These are phyloP conservation scores for Butorides virescens DNA, from an alignment of 2,113 vertebrate species.

Conservation along the genomic window DNA sequence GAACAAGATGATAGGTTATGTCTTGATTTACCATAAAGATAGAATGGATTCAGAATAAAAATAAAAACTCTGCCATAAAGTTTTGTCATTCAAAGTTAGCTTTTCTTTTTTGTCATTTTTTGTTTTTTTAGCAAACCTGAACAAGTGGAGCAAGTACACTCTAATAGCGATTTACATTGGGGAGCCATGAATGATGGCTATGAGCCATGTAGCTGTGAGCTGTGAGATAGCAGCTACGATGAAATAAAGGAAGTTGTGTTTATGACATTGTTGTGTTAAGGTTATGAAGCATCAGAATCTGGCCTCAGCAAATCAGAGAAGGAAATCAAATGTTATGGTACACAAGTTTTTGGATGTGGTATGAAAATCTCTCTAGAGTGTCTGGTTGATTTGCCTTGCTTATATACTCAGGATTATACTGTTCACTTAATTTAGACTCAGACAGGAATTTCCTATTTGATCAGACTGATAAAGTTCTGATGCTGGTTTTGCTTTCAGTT, in stretches of 20 bases:
- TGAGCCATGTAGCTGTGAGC: neutral
- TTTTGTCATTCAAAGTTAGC: neutral
- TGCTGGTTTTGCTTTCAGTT: neutral
- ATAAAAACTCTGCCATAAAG: neutral
- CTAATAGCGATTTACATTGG: rapidly evolving
- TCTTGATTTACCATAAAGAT: neutral
- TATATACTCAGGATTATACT: neutral
- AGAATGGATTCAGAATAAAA: neutral
- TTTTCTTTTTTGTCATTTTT: neutral
- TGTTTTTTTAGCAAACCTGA: neutral
- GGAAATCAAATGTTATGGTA: neutral
- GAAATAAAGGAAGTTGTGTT: neutral
- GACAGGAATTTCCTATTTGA: neutral
- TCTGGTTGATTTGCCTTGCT: neutral
- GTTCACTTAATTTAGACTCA: neutral
- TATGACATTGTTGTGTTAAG: neutral
- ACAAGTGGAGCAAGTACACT: neutral
- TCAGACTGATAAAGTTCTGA: neutral
- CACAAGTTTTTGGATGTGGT: neutral
- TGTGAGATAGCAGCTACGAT: neutral
- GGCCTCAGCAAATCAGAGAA: neutral
- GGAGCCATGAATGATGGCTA: neutral
- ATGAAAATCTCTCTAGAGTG: neutral
- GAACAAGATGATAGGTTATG: neutral
- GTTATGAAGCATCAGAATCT: neutral